Evolutionary conservation across 2,113 vertebrate species (phyloP).

Genomic region (Pangasianodon gigas): DNA sequence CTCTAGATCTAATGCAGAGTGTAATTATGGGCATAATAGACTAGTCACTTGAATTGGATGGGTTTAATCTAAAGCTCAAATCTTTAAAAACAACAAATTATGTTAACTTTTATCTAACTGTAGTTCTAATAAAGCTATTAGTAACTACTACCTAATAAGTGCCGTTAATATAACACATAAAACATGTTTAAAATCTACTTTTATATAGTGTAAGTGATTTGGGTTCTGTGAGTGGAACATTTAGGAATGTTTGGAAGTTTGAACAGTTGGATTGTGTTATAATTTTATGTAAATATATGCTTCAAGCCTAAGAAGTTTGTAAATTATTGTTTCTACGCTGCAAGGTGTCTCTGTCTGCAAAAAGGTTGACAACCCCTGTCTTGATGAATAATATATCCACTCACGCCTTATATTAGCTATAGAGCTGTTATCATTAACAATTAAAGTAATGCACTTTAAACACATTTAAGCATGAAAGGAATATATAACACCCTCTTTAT

Average conservation of each 20-base stretch:
- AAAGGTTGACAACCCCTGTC: not conserved
- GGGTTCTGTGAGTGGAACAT: not conserved
- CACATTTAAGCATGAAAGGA: not conserved
- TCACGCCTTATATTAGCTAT: too few relatives aligned
- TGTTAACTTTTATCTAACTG: too few relatives aligned
- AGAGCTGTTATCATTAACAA: too few relatives aligned
- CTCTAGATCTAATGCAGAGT: not conserved
- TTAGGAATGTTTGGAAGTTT: not conserved
- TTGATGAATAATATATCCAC: not conserved
- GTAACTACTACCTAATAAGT: too few relatives aligned
- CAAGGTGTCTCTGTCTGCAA: not conserved
- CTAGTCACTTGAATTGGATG: not conserved
- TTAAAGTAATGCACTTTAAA: too few relatives aligned
- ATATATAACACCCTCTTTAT: not conserved
- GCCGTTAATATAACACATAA: too few relatives aligned
- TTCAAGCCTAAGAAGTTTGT: not conserved
- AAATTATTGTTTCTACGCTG: not conserved
- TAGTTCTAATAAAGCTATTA: too few relatives aligned
- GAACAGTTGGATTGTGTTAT: not conserved
- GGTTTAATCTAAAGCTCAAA: not conserved
- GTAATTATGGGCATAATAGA: not conserved
- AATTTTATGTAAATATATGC: not conserved
- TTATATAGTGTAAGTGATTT: not conserved
- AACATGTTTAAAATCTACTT: not conserved
- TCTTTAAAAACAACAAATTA: too few relatives aligned